Percentiles rank a stretch among this genome's conserved stretches.
Conservation (phyloP, 2,888 invertebrate genomes). For the Dryadula phaetusa region DNA sequence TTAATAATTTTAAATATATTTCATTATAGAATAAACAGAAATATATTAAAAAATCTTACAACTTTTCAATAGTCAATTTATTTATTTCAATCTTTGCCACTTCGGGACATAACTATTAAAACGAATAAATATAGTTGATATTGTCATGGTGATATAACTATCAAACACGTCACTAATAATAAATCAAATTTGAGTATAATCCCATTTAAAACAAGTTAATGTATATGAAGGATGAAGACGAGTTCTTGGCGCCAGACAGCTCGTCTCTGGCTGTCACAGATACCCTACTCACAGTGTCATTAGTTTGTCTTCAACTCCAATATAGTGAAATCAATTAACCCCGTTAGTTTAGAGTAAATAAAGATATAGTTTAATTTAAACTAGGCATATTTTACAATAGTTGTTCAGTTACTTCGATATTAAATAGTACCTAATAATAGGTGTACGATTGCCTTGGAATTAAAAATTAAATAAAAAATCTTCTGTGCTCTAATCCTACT, state of each 20-base stretch:
- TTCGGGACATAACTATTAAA: too few relatives aligned
- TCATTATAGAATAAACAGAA: too few relatives aligned
- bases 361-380: background rate
- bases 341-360: background rate
- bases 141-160: background rate
- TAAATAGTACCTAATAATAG: too few relatives aligned
- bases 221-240: background rate
- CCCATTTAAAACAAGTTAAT: slow-evolving; percentile 5
- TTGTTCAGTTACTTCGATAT: too few relatives aligned
- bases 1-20: too few relatives aligned
- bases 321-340: slow-evolving; percentile 8
- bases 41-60: too few relatives aligned
- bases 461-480: too few relatives aligned
- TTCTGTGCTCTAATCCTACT: too few relatives aligned
- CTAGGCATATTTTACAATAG: background rate
- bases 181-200: slow-evolving; percentile 4
- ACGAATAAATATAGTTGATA: background rate
- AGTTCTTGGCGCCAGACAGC: slow-evolving; percentile 24
- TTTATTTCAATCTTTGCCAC: too few relatives aligned
- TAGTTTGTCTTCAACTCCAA: slow-evolving; percentile 23
- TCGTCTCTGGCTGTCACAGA: slow-evolving; percentile 24
- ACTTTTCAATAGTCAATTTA: too few relatives aligned
- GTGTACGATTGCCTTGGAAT: too few relatives aligned
- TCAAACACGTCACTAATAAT: too few relatives aligned
- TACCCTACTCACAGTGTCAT: slow-evolving; percentile 13